A percentile compares a stretch with the other conserved stretches of the same genome.
These are phyloP conservation scores for Meloidogyne chitwoodi DNA, from an alignment of 1,140 invertebrate species.

Conservation along the genomic window DNA sequence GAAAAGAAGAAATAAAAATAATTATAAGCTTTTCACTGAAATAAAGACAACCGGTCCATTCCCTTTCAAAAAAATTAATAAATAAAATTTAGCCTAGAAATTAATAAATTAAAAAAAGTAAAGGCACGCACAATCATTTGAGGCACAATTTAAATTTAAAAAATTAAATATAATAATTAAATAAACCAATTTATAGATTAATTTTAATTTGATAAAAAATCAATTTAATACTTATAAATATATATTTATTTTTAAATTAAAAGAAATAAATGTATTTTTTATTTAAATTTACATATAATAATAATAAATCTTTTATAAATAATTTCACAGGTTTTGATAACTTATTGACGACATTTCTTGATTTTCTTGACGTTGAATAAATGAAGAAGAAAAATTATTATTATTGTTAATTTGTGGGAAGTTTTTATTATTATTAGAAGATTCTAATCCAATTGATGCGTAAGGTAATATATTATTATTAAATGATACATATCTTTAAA, in stretches of 20 bases:
- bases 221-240: too few relatives aligned
- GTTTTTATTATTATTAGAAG: not conserved
- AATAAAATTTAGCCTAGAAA: not conserved
- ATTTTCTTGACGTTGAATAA: not conserved
- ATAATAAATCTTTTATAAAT: not conserved
- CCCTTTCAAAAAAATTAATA: not conserved
- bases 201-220: too few relatives aligned
- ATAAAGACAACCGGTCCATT: not conserved
- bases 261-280: not conserved
- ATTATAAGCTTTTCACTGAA: not conserved
- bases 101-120: too few relatives aligned
- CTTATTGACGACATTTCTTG: not conserved
- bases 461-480: not conserved
- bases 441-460: too few relatives aligned
- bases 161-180: too few relatives aligned
- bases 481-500: not conserved
- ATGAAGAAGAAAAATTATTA: not conserved
- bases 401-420: not conserved
- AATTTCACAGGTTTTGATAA: not conserved
- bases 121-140: too few relatives aligned
- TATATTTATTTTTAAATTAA: too few relatives aligned
- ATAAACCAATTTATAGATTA: too few relatives aligned
- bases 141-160: too few relatives aligned
- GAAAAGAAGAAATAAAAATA: not conserved
- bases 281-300: not conserved